Percentiles rank a stretch among this genome's conserved stretches.
Conservation (phyloP, 2,888 invertebrate species). For the Acrocyrtus sp. region DNA sequence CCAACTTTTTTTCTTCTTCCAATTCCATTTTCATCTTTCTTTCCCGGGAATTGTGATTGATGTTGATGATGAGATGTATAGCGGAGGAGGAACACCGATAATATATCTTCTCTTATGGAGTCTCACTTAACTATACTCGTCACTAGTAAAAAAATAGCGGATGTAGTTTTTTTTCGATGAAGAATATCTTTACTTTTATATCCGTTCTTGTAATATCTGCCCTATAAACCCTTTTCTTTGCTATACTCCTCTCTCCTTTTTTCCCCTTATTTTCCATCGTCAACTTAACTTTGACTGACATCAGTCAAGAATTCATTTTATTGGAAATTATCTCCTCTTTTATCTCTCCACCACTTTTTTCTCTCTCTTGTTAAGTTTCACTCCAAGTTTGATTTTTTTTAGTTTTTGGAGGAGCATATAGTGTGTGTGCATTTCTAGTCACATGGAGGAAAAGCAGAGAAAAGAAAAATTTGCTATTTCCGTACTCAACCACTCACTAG, state of each 20-base stretch:
- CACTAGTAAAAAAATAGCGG: too few species aligned
- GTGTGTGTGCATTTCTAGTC: too few species aligned
- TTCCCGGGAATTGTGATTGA: constrained; percentile 42
- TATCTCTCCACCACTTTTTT: constrained; percentile 8
- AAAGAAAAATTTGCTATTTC: too few species aligned
- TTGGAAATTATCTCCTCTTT: constrained; percentile 45
- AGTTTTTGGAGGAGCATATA: too few species aligned
- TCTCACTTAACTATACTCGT: too few species aligned
- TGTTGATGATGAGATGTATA: constrained; percentile 49
- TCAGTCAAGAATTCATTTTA: constrained; percentile 47
- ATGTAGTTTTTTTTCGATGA: too few species aligned
- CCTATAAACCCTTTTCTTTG: background rate
- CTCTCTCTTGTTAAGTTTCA: too few species aligned
- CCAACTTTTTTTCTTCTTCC: constrained; percentile 9
- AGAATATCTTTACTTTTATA: too few species aligned
- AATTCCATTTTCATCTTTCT: constrained; percentile 30
- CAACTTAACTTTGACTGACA: constrained; percentile 47
- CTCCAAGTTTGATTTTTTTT: too few species aligned
- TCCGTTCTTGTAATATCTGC: background rate
- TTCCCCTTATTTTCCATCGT: constrained; percentile 35
- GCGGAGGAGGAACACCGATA: too few species aligned
- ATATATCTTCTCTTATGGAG: too few species aligned
- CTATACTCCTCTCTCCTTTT: constrained; percentile 1
- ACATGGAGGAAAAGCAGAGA: background rate
- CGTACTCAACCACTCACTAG: too few species aligned